These are phyloP conservation scores for human DNA, from an alignment of 2,113 vertebrate genomes.

Conservation along the genomic window GRCh38 chr6:23682501-23683000, in stretches of 20 bases:
- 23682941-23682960: background rate
- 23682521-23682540: background rate
- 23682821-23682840: background rate
- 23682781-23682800: background rate
- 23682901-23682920: background rate
- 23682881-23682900: background rate
- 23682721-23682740: background rate
- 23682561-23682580: background rate
- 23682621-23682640: background rate
- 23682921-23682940: background rate
- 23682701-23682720: background rate
- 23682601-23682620: background rate
- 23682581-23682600: background rate
- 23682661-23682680: constrained; percentile 7
- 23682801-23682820: background rate
- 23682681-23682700: background rate
- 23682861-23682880: background rate
- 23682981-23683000: background rate
- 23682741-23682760: background rate
- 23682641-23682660: background rate
- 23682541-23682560: background rate
- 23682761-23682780: background rate
- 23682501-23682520: background rate
- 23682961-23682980: background rate
- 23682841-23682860: background rate